A percentile compares a stretch with the other conserved stretches of the same genome.
Evolutionary conservation across 2,888 invertebrate species (phyloP).

Genomic region (Microctonus brassicae): DNA sequence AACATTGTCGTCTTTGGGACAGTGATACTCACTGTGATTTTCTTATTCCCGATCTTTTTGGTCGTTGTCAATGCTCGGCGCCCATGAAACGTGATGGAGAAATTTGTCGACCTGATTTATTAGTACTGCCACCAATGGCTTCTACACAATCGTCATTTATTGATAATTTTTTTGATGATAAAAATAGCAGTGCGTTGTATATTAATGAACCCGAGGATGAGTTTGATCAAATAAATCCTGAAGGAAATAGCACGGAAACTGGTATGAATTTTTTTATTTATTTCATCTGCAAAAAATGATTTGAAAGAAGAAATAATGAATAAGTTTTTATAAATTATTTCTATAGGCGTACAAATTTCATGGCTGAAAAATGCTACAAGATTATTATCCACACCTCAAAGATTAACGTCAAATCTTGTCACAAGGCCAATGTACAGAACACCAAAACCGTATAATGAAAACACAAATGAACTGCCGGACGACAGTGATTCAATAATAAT

Average conservation of each 20-base stretch:
- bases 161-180: conserved; percentile 4
- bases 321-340: conserved; percentile 30
- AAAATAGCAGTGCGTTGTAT: background rate
- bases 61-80: conserved; percentile 82
- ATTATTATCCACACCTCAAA: conserved; percentile 53
- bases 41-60: conserved; percentile 89
- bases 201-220: conserved; percentile 56
- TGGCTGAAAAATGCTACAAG: conserved; percentile 65
- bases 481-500: conserved; percentile 61
- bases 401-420: conserved; percentile 55
- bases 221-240: conserved; percentile 45
- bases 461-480: conserved; percentile 55
- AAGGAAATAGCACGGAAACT: conserved; percentile 46
- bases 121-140: conserved; percentile 61
- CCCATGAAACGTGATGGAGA: conserved; percentile 67
- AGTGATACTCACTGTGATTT: conserved; percentile 89
- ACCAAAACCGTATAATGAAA: conserved; percentile 48
- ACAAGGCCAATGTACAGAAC: conserved; percentile 53
- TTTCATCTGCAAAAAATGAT: conserved; percentile 32
- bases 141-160: conserved; percentile 10
- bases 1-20: conserved; percentile 89
- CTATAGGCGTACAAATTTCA: conserved; percentile 61
- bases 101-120: conserved; percentile 70
- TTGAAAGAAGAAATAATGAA: background rate
- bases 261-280: conserved; percentile 27